Conservation (phyloP, 2,113 vertebrate genomes). For the Pseudorhombus dupliciocellatus region DNA sequence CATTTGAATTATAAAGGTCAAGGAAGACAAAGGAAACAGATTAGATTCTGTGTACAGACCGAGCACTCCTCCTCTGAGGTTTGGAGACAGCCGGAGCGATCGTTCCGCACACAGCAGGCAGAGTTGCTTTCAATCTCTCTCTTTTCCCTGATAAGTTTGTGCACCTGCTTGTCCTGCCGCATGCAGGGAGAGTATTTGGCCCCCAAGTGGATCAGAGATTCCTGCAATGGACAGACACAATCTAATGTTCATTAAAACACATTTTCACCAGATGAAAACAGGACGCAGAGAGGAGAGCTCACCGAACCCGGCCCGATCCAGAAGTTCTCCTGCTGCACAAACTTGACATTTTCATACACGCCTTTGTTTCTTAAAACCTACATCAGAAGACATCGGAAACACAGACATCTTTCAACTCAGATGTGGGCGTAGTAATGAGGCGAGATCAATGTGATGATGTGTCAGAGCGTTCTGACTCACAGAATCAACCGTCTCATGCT, state of each 20-base stretch:
- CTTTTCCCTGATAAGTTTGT: slow-evolving; percentile 88
- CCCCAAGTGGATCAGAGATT: slow-evolving; percentile 96
- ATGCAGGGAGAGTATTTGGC: slow-evolving; percentile 99
- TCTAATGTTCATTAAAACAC: neutral
- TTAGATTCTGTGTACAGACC: slow-evolving; percentile 77
- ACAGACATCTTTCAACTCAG: neutral
- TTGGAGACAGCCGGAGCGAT: slow-evolving; percentile 94
- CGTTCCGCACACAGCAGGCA: slow-evolving; percentile 95
- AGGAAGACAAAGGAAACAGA: neutral
- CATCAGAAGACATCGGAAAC: slow-evolving; percentile 3
- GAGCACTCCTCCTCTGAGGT: slow-evolving; percentile 96
- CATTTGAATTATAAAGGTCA: neutral
- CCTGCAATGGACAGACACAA: slow-evolving; percentile 73
- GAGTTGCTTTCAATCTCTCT: slow-evolving; percentile 91
- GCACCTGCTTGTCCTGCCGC: slow-evolving; percentile 95
- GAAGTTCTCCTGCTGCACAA: slow-evolving; percentile 98
- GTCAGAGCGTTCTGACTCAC: slow-evolving; percentile 81
- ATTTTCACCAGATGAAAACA: neutral
- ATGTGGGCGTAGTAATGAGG: neutral
- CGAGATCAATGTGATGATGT: neutral
- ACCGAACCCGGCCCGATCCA: slow-evolving; percentile 99
- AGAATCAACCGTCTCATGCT: slow-evolving; percentile 97
- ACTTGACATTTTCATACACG: slow-evolving; percentile 98
- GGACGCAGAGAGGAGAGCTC: slow-evolving; percentile 52
- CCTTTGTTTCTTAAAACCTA: slow-evolving; percentile 97